Evolutionary conservation across 2,113 vertebrate genomes (phyloP).

Genomic region (Canis aureus): DNA sequence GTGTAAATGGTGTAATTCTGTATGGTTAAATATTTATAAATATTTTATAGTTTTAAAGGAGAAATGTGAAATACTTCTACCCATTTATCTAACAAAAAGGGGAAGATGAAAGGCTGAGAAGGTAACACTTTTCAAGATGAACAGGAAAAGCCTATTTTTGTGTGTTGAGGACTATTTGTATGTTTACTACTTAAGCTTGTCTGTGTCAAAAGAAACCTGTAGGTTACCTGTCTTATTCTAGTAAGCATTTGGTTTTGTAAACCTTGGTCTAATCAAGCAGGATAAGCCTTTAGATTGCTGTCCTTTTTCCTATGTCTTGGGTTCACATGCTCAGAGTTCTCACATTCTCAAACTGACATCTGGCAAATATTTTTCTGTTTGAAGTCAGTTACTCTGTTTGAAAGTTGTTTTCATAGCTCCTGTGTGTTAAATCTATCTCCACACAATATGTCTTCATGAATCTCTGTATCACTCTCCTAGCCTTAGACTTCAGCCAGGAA

Average conservation of each 20-base stretch:
- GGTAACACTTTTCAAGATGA: background rate
- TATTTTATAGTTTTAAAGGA: background rate
- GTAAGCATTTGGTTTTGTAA: background rate
- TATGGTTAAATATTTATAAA: background rate
- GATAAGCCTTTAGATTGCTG: background rate
- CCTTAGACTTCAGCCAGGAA: background rate
- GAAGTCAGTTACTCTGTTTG: slow-evolving; percentile 8
- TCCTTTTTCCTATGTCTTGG: background rate
- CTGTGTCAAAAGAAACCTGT: background rate
- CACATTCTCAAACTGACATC: background rate
- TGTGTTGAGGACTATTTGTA: background rate
- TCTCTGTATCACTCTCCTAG: background rate
- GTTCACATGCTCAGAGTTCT: background rate
- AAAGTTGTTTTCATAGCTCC: background rate
- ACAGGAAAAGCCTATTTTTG: background rate
- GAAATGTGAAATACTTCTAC: background rate
- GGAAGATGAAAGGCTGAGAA: background rate
- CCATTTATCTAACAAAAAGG: background rate
- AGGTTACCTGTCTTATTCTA: background rate
- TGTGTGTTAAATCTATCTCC: background rate
- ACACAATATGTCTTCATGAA: background rate
- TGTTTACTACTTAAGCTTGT: background rate
- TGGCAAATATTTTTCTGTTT: background rate
- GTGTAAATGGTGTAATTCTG: background rate
- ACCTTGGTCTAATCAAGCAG: background rate